Evolutionary conservation across 1,140 invertebrate species (phyloP), one percentile per base, ranked within the genome.

Genomic region (Charaxes varanes): DNA sequence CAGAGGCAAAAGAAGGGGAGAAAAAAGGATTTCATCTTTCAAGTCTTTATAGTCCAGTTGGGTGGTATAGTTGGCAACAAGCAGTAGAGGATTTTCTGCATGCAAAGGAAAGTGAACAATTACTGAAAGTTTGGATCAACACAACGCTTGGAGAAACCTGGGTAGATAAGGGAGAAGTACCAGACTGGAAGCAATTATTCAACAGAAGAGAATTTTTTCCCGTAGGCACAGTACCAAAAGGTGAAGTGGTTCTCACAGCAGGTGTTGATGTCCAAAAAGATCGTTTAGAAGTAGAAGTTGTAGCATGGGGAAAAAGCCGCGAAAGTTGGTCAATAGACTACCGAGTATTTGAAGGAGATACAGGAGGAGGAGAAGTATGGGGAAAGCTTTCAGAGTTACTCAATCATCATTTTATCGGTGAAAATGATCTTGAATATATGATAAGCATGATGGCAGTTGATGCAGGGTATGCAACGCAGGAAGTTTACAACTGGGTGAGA

Each of bases 291-390:
- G 31, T 34, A 18, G 31, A 34, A 21, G 18, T 34, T 21, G 31
- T 34, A 18, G 31, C 16, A n/a, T 34, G 31, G 31, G 31, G 31
- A 34, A 18, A 12, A 19, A 34, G 18, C 18, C 16, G 18, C 6
- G 31, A 34, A 34, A 34, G 31, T 21, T 34, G 31, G 31, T 34
- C 31, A 21, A 34, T 34, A 19, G 31, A 34, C 18, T 34, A 34
- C 18, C 16, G 10, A 34, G 31, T 34, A 18, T 19, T 34, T 21
- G 31, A 34, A 34, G 31, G 31, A 8, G 31, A 34, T 21, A 19
- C 18, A 21, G 31, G 18, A 18, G 18, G 16, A 8, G n/a, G 16
- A 10, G 31, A 34, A 34, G 16, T 21, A 34, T 34, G 31, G 31
- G 31, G 18, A 34, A 18, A 21, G 10, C 31, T 34, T 21, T n/a